Percentiles rank a stretch among this genome's conserved stretches.
phyloP scores from a whole-genome alignment of 2,888 invertebrate species.

The Conistra vaccinii region DNA sequence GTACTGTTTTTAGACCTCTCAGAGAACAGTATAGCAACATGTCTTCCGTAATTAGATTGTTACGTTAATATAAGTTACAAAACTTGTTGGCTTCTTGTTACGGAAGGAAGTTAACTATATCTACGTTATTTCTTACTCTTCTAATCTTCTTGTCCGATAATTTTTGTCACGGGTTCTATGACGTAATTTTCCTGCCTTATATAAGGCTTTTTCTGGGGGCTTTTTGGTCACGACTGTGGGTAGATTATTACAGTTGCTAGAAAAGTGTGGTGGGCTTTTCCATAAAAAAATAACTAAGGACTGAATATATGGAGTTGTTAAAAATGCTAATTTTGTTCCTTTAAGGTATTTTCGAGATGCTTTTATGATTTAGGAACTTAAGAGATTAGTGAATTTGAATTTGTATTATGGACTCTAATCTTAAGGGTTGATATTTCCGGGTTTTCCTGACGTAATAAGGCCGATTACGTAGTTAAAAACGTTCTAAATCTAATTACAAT shows the following conservation, averaged over 20 bases:
- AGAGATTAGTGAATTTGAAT: too few relatives aligned
- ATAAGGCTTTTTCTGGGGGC: background rate
- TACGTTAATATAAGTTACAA: background rate
- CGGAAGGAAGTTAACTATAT: background rate
- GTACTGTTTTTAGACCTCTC: background rate
- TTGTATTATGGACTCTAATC: too few relatives aligned
- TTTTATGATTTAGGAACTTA: background rate
- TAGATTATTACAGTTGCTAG: background rate
- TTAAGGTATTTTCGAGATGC: background rate
- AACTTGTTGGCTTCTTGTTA: constrained; percentile 27
- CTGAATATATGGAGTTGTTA: background rate
- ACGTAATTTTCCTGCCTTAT: background rate
- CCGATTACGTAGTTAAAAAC: too few relatives aligned
- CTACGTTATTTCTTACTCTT: background rate
- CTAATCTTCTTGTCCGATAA: constrained; percentile 16
- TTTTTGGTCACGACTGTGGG: background rate
- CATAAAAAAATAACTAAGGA: background rate
- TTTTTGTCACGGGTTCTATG: background rate
- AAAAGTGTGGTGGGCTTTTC: background rate
- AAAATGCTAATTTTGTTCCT: background rate
- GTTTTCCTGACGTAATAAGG: too few relatives aligned
- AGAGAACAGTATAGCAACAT: background rate
- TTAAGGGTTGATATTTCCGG: background rate
- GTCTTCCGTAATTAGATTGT: constrained; percentile 27
- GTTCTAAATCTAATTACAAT: too few relatives aligned